Conservation (phyloP, 2,113 vertebrate genomes). For the Callithrix jacchus region DNA sequence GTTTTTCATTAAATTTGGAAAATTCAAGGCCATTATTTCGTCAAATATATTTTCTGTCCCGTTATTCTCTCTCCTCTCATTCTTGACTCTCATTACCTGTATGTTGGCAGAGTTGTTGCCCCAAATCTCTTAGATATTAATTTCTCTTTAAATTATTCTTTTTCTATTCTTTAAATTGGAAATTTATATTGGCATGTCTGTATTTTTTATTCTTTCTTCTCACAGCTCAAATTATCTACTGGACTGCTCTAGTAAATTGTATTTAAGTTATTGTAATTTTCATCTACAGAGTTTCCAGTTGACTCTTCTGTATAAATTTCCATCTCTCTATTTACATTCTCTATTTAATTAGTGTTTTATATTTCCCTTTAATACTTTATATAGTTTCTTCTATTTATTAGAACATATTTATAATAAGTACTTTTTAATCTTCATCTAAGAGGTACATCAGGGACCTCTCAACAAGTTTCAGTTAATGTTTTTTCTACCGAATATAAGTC, state of each 20-base stretch:
- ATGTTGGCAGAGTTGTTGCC: not conserved
- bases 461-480: not conserved
- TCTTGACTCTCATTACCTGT: not conserved
- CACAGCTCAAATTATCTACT: not conserved
- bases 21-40: not conserved
- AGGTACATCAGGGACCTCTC: not conserved
- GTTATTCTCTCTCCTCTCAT: not conserved
- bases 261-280: not conserved
- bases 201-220: not conserved
- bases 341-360: not conserved
- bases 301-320: not conserved
- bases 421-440: not conserved
- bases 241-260: not conserved
- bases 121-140: not conserved
- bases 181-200: not conserved
- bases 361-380: not conserved
- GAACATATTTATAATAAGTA: not conserved
- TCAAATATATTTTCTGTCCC: not conserved
- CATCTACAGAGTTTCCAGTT: not conserved
- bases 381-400: not conserved
- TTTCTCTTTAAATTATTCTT: not conserved
- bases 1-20: not conserved
- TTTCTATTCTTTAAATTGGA: not conserved
- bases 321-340: not conserved
- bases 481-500: not conserved